Evolutionary conservation across 2,797 vertebrate genomes (phyloP).

Genomic region (Chaunax sp.): DNA sequence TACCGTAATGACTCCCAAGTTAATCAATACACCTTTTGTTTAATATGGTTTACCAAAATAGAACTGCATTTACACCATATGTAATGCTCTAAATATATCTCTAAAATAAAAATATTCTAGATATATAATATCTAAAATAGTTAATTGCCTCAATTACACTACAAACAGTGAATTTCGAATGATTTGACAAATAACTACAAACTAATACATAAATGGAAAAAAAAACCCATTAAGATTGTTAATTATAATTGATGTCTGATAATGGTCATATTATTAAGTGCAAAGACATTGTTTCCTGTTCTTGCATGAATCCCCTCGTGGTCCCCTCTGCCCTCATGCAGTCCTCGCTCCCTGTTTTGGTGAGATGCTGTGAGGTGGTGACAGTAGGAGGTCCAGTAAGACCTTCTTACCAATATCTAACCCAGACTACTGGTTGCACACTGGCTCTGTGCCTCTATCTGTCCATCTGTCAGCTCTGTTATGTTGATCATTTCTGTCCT

Average conservation of each 20-base stretch:
- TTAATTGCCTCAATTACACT: not conserved
- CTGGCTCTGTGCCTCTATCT: constrained; percentile 24
- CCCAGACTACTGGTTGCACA: constrained; percentile 23
- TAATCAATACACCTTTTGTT: constrained; percentile 16
- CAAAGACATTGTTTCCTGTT: constrained; percentile 19
- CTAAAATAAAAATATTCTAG: too few relatives aligned
- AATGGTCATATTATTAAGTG: constrained; percentile 10
- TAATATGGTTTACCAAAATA: constrained; percentile 60
- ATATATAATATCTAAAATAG: not conserved
- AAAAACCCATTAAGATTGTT: constrained; percentile 17
- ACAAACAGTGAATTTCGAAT: constrained; percentile 4
- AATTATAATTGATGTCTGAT: constrained; percentile 21
- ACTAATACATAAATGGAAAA: constrained; percentile 20
- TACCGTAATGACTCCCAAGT: constrained; percentile 15
- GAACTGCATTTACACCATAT: constrained; percentile 31
- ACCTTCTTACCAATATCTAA: constrained; percentile 12
- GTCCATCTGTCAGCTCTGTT: constrained; percentile 29
- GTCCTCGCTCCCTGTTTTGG: constrained; percentile 13
- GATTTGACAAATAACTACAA: constrained; percentile 1
- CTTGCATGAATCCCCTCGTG: constrained; percentile 27
- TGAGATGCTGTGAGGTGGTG: constrained; percentile 14
- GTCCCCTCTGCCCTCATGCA: constrained; percentile 10
- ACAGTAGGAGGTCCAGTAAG: constrained; percentile 7
- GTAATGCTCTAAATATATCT: not conserved
- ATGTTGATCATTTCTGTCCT: constrained; percentile 31